Evolutionary conservation across 2,113 vertebrate genomes (phyloP).

Genomic region (Myrmecobius fasciatus): DNA sequence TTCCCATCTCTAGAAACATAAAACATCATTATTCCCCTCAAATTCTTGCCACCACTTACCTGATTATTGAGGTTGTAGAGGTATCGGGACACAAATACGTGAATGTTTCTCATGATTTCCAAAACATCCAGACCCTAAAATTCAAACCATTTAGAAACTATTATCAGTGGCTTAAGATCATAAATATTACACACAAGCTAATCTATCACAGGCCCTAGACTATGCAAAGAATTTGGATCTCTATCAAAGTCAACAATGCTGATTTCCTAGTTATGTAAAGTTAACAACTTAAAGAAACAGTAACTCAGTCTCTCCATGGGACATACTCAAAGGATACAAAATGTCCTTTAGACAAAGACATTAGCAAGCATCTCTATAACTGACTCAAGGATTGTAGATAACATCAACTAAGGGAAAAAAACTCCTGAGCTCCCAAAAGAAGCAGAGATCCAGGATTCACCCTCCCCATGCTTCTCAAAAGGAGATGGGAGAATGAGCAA

Average conservation of each 20-base stretch:
- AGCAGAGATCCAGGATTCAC: slow-evolving; percentile 22
- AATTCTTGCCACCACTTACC: slow-evolving; percentile 80
- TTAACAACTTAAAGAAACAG: slow-evolving; percentile 24
- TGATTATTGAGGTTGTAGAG: slow-evolving; percentile 99
- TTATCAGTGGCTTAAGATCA: slow-evolving; percentile 6
- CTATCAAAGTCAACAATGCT: neutral
- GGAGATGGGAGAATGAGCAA: neutral
- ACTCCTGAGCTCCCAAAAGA: neutral
- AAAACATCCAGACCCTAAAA: slow-evolving; percentile 96
- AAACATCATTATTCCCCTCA: slow-evolving; percentile 28
- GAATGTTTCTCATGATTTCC: slow-evolving; percentile 99
- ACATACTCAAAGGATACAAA: neutral
- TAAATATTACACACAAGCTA: neutral
- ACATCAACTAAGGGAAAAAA: neutral
- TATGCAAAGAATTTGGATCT: neutral
- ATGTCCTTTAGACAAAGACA: neutral
- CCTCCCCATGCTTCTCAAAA: neutral
- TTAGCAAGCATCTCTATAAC: neutral
- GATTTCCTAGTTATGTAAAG: neutral
- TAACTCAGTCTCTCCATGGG: neutral
- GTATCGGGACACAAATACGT: slow-evolving; percentile 98
- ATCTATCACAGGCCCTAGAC: neutral
- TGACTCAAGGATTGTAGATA: neutral
- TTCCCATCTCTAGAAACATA: neutral
- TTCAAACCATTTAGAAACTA: slow-evolving; percentile 57